Evolutionary conservation across 2,888 invertebrate genomes (phyloP), one percentile per base, ranked within the genome.

Genomic region (Agrochola lota): DNA sequence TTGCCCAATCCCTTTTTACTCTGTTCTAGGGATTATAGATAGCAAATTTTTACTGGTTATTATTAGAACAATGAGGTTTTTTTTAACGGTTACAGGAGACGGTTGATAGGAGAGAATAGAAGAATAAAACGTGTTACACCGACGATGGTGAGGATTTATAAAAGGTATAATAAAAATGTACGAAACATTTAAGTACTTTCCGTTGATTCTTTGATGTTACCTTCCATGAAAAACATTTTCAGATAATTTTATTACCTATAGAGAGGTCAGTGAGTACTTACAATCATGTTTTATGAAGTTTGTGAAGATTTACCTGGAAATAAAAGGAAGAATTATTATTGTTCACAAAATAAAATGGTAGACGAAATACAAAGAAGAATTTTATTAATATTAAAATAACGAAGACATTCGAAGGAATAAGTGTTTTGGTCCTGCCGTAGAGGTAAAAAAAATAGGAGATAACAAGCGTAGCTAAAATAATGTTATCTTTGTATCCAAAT

Each of bases 231-330:
- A 67, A 73, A 67, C 46, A 26, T 55, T 72, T 74, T 70, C 15
- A 26, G 9, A n/a, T 62, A 63, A 77, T 74, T 78, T 66, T 59
- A 84, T 73, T 59, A 46, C 46, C 46, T 12, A 83, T 23, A 15
- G 9, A 74, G 30, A 57, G 52, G 66, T 70, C 70, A 63, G 68
- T 20, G 67, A 62, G 72, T 71, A 85, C 86, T 87, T 85, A 86
- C 85, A 64, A 59, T 70, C 8, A 43, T 46, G 57, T 62, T 71
- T 64, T 59, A 63, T 30, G 26, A 57, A 74, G 0, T 6, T 52
- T 59, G 15, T n/a, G 46, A 72, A 83, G 62, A 46, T 43, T 72
- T 83, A 86, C 87, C 86, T 86, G 87, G 17, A 86, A 86, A 76
- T 64, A 49, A 85, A 84, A 71, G 2, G 6, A 55, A 57, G 0